These are phyloP conservation scores for Choloepus didactylus DNA, from an alignment of 2,797 vertebrate genomes.

Conservation along the genomic window DNA sequence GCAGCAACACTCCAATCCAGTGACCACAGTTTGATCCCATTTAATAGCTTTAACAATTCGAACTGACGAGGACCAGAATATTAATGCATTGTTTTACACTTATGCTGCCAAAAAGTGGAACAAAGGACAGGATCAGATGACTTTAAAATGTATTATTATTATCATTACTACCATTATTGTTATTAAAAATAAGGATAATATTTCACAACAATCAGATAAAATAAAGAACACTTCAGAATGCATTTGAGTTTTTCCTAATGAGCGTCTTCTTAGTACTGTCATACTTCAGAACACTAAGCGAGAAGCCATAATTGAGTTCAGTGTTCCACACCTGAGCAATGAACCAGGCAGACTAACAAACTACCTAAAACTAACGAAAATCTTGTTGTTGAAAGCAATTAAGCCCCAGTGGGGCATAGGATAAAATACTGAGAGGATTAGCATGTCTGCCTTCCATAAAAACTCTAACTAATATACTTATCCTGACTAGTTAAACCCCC, in stretches of 20 bases:
- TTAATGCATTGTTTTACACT: slow-evolving; percentile 88
- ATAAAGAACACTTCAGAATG: slow-evolving; percentile 35
- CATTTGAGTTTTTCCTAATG: slow-evolving; percentile 62
- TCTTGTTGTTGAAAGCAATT: slow-evolving; percentile 59
- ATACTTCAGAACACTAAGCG: slow-evolving; percentile 56
- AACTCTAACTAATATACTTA: slow-evolving; percentile 40
- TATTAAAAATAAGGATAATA: slow-evolving; percentile 68
- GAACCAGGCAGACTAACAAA: slow-evolving; percentile 68
- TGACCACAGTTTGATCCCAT: slow-evolving; percentile 87
- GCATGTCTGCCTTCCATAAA: background rate
- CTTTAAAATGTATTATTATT: slow-evolving; percentile 79
- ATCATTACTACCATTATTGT: slow-evolving; percentile 48
- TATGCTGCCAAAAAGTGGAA: slow-evolving; percentile 78
- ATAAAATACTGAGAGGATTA: slow-evolving; percentile 37
- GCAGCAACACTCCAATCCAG: slow-evolving; percentile 84
- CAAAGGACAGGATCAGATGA: slow-evolving; percentile 78
- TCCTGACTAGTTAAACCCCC: slow-evolving; percentile 9
- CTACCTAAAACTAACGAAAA: slow-evolving; percentile 71
- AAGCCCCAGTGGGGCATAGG: background rate
- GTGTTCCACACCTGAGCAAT: slow-evolving; percentile 68
- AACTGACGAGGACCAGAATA: slow-evolving; percentile 85
- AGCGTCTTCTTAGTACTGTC: slow-evolving; percentile 61
- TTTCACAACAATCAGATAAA: slow-evolving; percentile 57
- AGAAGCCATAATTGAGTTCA: slow-evolving; percentile 73
- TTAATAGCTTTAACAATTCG: slow-evolving; percentile 89